Percentiles rank a stretch among this genome's conserved stretches.
These are phyloP conservation scores for Drosophila setifemur DNA, from an alignment of 1,140 invertebrate species.

Conservation along the genomic window DNA sequence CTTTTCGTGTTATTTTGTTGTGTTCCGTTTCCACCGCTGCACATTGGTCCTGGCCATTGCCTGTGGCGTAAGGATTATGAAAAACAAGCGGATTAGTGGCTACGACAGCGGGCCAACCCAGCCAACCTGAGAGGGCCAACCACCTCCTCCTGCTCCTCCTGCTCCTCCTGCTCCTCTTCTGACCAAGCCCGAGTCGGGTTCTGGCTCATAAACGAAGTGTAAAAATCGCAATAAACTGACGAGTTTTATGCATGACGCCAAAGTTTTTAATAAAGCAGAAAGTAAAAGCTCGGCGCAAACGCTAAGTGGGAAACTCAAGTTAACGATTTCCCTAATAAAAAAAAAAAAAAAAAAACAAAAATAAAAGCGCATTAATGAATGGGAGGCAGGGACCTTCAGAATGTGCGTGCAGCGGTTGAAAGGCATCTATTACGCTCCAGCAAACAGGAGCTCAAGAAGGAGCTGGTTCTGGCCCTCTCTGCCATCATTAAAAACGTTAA, in stretches of 20 bases:
- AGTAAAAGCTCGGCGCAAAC: slow-evolving; percentile 35
- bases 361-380: slow-evolving; percentile 75
- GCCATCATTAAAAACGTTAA: slow-evolving; percentile 79
- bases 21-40: slow-evolving; percentile 12
- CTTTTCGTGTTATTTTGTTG: slow-evolving; percentile 32
- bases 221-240: slow-evolving; percentile 62
- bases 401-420: slow-evolving; percentile 44
- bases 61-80: slow-evolving; percentile 71
- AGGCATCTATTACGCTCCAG: slow-evolving; percentile 1
- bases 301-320: slow-evolving; percentile 56
- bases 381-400: slow-evolving; percentile 17
- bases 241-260: slow-evolving; percentile 66
- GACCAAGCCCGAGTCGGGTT: slow-evolving; percentile 5
- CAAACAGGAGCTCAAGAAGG: slow-evolving; percentile 19
- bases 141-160: neutral
- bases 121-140: neutral
- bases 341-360: too few species aligned
- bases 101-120: slow-evolving; percentile 16
- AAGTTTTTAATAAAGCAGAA: slow-evolving; percentile 62
- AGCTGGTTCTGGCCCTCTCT: too few species aligned
- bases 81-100: slow-evolving; percentile 74
- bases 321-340: slow-evolving; percentile 70
- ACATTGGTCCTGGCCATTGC: slow-evolving; percentile 34
- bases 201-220: slow-evolving; percentile 48
- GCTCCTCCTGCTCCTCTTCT: neutral